A percentile compares a stretch with the other conserved stretches of the same genome.
Evolutionary conservation across 1,140 invertebrate species (phyloP).

Genomic region (Drosophila insularis): DNA sequence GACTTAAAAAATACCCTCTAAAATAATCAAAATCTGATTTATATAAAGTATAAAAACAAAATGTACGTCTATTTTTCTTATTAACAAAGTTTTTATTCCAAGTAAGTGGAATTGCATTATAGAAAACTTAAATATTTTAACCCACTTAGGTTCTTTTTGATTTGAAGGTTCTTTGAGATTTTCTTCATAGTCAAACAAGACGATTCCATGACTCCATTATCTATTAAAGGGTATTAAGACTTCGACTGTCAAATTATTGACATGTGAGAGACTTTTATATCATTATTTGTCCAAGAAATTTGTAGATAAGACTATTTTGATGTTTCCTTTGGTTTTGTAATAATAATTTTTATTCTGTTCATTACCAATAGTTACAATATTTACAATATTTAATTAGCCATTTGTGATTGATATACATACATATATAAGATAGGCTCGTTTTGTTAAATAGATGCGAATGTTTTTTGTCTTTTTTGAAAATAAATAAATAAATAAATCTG

Average conservation of each 20-base stretch:
- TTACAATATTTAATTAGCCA: slow-evolving; percentile 67
- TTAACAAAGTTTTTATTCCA: background rate
- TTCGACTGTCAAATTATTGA: background rate
- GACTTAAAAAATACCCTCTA: too few relatives aligned
- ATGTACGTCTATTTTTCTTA: too few relatives aligned
- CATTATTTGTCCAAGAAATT: background rate
- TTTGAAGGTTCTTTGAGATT: too few relatives aligned
- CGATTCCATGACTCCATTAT: too few relatives aligned
- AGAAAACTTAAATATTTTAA: too few relatives aligned
- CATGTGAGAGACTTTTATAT: background rate
- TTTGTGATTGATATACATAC: slow-evolving; percentile 46
- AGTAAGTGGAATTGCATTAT: background rate
- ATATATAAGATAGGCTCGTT: slow-evolving; percentile 27
- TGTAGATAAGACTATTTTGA: slow-evolving; percentile 3
- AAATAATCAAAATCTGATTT: too few relatives aligned
- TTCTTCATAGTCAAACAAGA: too few relatives aligned
- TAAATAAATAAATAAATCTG: slow-evolving; percentile 42
- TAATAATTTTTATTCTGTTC: slow-evolving; percentile 51
- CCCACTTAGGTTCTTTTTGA: too few relatives aligned
- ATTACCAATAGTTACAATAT: slow-evolving; percentile 55
- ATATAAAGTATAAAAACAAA: too few relatives aligned
- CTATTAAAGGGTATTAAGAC: background rate
- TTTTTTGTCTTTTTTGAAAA: slow-evolving; percentile 46
- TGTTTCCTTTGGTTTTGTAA: slow-evolving; percentile 31
- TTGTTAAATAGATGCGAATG: background rate